These are phyloP conservation scores for Kryptolebias marmoratus DNA, from an alignment of 2,113 vertebrate genomes.

Conservation along the genomic window DNA sequence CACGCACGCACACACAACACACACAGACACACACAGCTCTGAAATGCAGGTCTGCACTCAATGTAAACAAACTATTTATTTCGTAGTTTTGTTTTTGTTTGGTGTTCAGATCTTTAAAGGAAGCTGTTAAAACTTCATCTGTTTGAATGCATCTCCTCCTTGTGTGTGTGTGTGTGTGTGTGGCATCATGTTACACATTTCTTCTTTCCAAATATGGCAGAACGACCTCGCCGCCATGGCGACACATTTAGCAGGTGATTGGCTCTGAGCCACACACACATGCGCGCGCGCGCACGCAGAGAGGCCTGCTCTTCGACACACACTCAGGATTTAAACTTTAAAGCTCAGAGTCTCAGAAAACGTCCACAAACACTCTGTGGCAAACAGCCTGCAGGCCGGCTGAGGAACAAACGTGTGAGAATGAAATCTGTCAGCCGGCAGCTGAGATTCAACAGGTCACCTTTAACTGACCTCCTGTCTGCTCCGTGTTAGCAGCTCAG, in stretches of 20 bases:
- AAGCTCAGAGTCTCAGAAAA: constrained; percentile 31
- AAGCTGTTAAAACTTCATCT: background rate
- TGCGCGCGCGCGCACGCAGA: background rate
- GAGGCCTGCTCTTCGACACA: constrained; percentile 43
- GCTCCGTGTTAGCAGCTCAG: constrained; percentile 54
- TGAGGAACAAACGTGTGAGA: background rate
- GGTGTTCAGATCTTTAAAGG: background rate
- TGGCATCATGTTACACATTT: constrained; percentile 77
- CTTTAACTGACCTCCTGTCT: constrained; percentile 79
- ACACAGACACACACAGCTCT: no score
- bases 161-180: background rate
- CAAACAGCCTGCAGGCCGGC: background rate
- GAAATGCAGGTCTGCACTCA: no score
- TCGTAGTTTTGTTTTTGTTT: no score
- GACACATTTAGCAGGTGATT: constrained; percentile 82
- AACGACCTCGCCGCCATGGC: constrained; percentile 67
- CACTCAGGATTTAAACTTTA: constrained; percentile 29
- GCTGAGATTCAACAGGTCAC: constrained; percentile 63
- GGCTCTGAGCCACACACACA: constrained; percentile 63
- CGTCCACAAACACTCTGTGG: background rate
- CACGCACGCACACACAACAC: background rate
- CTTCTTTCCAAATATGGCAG: constrained; percentile 72
- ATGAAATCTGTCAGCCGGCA: background rate
- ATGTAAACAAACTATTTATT: no score
- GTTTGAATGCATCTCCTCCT: background rate